Percentiles rank a stretch among this genome's conserved stretches.
Conservation (phyloP, 2,888 invertebrate species). For the Bursaphelenchus okinawaensis region DNA sequence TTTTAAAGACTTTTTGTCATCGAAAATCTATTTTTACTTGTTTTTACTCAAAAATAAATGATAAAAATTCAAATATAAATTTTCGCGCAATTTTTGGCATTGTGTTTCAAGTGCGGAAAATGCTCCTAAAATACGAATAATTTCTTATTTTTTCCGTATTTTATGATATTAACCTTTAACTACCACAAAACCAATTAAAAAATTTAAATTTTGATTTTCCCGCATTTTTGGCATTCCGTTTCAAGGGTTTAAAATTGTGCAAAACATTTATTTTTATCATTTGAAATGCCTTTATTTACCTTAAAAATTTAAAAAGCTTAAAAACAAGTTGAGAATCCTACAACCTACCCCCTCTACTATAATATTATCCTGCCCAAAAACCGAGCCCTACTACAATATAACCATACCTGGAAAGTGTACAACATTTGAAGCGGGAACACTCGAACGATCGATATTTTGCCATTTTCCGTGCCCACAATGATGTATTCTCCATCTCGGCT, state of each 20-base stretch:
- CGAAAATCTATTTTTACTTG: too few relatives aligned
- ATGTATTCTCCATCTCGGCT: conserved; percentile 97
- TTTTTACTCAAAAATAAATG: background rate
- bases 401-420: conserved; percentile 96
- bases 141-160: too few relatives aligned
- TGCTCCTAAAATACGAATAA: too few relatives aligned
- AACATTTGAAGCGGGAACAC: conserved; percentile 91
- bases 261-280: too few relatives aligned
- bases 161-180: too few relatives aligned
- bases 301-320: background rate
- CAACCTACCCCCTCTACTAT: too few relatives aligned
- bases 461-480: conserved; percentile 92
- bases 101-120: background rate
- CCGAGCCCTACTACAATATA: too few relatives aligned
- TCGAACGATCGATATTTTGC: conserved; percentile 95
- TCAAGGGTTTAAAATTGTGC: background rate
- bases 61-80: background rate
- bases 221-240: background rate
- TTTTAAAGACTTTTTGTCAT: too few relatives aligned
- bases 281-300: too few relatives aligned
- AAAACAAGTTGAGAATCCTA: background rate
- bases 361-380: too few relatives aligned
- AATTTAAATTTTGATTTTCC: background rate
- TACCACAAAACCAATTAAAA: too few relatives aligned
- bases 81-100: background rate